These are phyloP conservation scores for Orthonyx spaldingii DNA, from an alignment of 2,113 vertebrate species.

Conservation along the genomic window DNA sequence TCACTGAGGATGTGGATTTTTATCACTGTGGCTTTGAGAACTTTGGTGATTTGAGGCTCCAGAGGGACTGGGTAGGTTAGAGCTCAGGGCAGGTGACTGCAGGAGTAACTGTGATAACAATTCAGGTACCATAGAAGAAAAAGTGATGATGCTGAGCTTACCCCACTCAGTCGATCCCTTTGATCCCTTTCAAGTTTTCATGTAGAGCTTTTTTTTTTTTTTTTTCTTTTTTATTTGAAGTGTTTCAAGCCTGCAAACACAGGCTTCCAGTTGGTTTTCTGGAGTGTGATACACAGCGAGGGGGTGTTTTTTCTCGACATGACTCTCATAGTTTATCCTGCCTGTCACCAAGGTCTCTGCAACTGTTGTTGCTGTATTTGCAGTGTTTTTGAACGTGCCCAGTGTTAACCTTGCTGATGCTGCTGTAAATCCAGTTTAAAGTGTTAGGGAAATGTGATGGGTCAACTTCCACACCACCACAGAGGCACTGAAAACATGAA, in stretches of 20 bases:
- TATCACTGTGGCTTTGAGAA: not conserved
- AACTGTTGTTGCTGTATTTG: not conserved
- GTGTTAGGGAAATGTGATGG: not conserved
- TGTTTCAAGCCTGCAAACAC: not conserved
- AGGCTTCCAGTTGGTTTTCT: not conserved
- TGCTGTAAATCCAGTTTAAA: not conserved
- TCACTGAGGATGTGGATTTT: not conserved
- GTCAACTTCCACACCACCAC: not conserved
- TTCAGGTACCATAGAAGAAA: not conserved
- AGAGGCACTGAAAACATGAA: not conserved
- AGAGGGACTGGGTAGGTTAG: not conserved
- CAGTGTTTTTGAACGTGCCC: not conserved
- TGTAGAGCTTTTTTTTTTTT: not conserved
- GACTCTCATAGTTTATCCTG: not conserved
- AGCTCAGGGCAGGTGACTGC: not conserved
- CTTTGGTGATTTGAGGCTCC: not conserved
- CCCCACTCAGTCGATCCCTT: not conserved
- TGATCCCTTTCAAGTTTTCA: not conserved
- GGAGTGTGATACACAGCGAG: accelerated
- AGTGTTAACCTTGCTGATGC: not conserved
- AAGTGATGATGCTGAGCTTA: not conserved
- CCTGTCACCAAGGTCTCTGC: not conserved
- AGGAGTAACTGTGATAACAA: not conserved
- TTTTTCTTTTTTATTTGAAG: not conserved
- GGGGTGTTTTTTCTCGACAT: accelerated